Conservation (phyloP, 2,113 vertebrate genomes). For the Brachypodius melanocephalos region DNA sequence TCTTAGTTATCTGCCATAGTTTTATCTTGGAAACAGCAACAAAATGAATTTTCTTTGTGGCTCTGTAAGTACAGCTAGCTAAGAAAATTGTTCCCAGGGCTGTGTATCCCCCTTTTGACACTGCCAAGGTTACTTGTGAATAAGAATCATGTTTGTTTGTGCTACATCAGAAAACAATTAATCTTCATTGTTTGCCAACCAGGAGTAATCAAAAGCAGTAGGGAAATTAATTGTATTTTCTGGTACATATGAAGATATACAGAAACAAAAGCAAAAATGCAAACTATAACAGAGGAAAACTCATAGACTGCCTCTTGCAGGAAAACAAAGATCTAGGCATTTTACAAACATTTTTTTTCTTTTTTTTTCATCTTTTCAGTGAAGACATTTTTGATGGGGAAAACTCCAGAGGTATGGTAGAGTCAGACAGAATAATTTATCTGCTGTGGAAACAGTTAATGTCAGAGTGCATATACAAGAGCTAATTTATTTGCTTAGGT, state of each 20-base stretch:
- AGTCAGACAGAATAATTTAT: not conserved
- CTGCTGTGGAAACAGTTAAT: not conserved
- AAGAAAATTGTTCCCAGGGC: not conserved
- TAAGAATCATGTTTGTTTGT: slow-evolving; percentile 30
- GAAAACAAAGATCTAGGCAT: not conserved
- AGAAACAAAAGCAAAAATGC: not conserved
- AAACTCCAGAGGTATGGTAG: not conserved
- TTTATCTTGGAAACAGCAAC: not conserved
- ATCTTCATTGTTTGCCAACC: slow-evolving; percentile 45
- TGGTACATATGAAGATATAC: not conserved
- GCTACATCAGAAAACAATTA: slow-evolving; percentile 49
- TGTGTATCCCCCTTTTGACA: not conserved
- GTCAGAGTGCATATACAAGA: not conserved
- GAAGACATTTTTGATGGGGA: not conserved
- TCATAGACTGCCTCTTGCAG: not conserved
- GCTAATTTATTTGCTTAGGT: not conserved
- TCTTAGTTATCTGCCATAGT: not conserved
- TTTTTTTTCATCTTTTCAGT: not conserved
- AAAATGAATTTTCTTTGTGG: not conserved
- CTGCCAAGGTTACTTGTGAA: slow-evolving; percentile 34
- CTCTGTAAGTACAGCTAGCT: not conserved
- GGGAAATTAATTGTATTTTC: slow-evolving; percentile 9
- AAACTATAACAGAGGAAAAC: not conserved
- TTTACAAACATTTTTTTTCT: not conserved
- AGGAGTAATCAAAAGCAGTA: slow-evolving; percentile 18